Evolutionary conservation across 2,797 vertebrate species (phyloP).

Genomic region (Geotrypetes seraphini): DNA sequence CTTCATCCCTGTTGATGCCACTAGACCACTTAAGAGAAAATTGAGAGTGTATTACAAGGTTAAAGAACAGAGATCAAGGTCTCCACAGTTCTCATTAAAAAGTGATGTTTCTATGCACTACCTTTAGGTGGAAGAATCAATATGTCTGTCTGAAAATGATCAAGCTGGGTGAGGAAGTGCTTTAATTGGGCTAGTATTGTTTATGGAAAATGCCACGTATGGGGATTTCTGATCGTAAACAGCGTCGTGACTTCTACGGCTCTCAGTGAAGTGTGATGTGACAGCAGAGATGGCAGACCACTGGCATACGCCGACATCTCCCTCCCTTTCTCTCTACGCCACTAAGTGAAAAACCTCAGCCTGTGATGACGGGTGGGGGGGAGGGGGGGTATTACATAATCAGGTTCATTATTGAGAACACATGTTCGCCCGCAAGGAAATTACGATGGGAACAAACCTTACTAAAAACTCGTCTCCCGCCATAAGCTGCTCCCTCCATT

Average conservation of each 20-base stretch:
- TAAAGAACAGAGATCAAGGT: conserved; percentile 50
- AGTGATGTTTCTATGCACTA: conserved; percentile 46
- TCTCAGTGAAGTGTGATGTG: conserved; percentile 24
- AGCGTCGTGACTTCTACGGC: conserved; percentile 25
- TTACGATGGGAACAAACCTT: too few species aligned
- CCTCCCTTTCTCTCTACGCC: too few species aligned
- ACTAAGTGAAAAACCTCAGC: too few species aligned
- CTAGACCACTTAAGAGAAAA: conserved; percentile 50
- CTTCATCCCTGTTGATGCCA: conserved; percentile 41
- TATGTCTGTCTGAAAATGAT: conserved; percentile 51
- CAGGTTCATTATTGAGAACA: background rate
- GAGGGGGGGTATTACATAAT: too few species aligned
- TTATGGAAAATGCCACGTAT: conserved; percentile 36
- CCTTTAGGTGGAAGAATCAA: conserved; percentile 46
- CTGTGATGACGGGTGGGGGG: too few species aligned
- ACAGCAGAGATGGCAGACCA: conserved; percentile 28
- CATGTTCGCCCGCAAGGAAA: too few species aligned
- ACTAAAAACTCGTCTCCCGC: too few species aligned
- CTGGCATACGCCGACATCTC: too few species aligned
- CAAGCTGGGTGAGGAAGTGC: conserved; percentile 43
- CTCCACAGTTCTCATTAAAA: conserved; percentile 54
- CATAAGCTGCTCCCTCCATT: too few species aligned
- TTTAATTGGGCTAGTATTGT: conserved; percentile 50
- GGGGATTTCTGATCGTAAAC: conserved; percentile 38
- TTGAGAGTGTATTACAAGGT: conserved; percentile 50